Percentiles rank a stretch among this genome's conserved stretches.
Evolutionary conservation across 2,888 invertebrate species (phyloP).

Genomic region (Kryphioiulus occultus): DNA sequence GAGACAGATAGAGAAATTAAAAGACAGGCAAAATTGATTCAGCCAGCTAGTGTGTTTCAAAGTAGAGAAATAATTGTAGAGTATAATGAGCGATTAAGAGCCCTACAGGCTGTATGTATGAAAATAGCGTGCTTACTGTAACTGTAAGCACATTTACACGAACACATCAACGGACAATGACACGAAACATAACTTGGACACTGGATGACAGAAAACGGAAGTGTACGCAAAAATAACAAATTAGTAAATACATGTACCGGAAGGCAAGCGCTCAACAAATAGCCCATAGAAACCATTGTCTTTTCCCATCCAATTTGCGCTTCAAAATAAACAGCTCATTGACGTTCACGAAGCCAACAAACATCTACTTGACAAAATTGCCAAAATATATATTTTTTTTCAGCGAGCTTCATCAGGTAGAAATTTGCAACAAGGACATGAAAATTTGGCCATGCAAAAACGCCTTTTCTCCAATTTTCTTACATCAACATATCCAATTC

Average conservation of each 20-base stretch:
- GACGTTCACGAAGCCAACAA: constrained; percentile 20
- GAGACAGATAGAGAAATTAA: not conserved
- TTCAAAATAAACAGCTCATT: constrained; percentile 27
- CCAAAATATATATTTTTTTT: not conserved
- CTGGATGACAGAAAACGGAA: constrained; percentile 16
- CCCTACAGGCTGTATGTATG: constrained; percentile 29
- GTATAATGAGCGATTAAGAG: not conserved
- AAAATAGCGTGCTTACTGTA: constrained; percentile 24
- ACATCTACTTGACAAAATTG: not conserved
- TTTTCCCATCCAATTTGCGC: not conserved
- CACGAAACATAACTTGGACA: constrained; percentile 17
- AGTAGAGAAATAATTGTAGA: not conserved
- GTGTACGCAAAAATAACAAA: constrained; percentile 3
- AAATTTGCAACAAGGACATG: not conserved
- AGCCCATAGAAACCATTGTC: not conserved
- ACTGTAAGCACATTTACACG: not conserved
- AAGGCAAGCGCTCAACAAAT: constrained; percentile 28
- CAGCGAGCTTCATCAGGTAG: not conserved
- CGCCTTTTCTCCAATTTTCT: not conserved
- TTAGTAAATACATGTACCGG: constrained; percentile 25
- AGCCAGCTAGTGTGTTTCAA: not conserved
- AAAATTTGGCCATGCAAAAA: not conserved
- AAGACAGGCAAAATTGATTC: not conserved
- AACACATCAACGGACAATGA: constrained; percentile 24
- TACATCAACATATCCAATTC: too few species aligned